A percentile compares a stretch with the other conserved stretches of the same genome.
These are phyloP conservation scores for Elymnias hypermnestra DNA, from an alignment of 1,140 invertebrate species.

Conservation along the genomic window DNA sequence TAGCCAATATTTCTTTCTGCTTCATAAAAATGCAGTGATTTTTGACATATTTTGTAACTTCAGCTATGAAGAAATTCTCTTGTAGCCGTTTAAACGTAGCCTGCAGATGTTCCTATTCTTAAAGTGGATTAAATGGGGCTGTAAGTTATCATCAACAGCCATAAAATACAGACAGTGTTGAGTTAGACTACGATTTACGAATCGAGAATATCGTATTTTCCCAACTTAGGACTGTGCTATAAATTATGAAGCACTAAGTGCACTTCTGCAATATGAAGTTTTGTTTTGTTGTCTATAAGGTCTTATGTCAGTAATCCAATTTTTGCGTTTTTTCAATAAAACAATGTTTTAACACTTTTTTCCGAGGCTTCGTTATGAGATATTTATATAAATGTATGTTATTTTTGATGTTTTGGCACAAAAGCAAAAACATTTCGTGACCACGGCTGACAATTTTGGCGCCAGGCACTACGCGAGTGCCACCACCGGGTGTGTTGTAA, in stretches of 20 bases:
- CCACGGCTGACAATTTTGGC: too few species aligned
- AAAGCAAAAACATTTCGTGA: too few species aligned
- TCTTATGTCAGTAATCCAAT: too few species aligned
- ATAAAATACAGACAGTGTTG: conserved; percentile 45
- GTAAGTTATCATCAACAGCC: conserved; percentile 45
- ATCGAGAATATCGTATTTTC: conserved; percentile 25
- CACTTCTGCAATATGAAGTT: conserved; percentile 22
- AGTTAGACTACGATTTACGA: conserved; percentile 41
- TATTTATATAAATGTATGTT: too few species aligned
- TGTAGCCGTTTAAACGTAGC: conserved; percentile 18
- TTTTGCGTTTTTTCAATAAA: too few species aligned
- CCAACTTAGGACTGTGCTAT: conserved; percentile 20
- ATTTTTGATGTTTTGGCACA: too few species aligned
- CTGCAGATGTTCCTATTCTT: conserved; percentile 34
- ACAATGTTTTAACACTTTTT: too few species aligned
- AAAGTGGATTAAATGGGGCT: conserved; percentile 46
- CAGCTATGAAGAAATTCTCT: conserved; percentile 22
- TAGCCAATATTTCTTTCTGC: conserved; percentile 17
- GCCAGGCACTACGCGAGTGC: too few species aligned
- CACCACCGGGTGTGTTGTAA: too few species aligned
- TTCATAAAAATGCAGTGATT: conserved; percentile 21
- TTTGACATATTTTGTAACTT: conserved; percentile 14
- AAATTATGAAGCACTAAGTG: conserved; percentile 28
- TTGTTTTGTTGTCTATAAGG: conserved; percentile 6
- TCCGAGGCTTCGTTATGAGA: too few species aligned